Percentiles rank a stretch among this genome's conserved stretches.
phyloP scores from a whole-genome alignment of 2,797 vertebrate genomes.

The Mastacembelus armatus region DNA sequence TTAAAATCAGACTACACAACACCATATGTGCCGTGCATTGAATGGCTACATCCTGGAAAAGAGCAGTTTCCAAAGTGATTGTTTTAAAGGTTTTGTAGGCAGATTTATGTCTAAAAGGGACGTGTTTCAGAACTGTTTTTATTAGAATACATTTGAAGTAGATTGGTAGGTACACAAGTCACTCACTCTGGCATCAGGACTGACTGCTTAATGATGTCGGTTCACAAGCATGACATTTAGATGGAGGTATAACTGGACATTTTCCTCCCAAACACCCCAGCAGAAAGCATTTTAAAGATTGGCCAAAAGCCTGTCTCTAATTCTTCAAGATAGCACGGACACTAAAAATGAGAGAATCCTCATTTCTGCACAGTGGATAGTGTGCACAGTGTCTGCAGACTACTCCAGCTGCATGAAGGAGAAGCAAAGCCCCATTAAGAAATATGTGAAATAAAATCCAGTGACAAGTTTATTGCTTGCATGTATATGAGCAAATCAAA shows the following conservation, averaged over 20 bases:
- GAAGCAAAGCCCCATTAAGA: constrained; percentile 28
- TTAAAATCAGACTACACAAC: too few relatives aligned
- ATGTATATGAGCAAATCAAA: constrained; percentile 25
- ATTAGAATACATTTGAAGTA: constrained; percentile 12
- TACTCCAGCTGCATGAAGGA: constrained; percentile 2
- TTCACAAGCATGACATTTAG: constrained; percentile 4
- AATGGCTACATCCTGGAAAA: constrained; percentile 11
- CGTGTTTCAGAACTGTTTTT: constrained; percentile 24
- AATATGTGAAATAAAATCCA: constrained; percentile 40
- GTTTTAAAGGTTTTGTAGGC: constrained; percentile 10
- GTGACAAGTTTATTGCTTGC: constrained; percentile 31
- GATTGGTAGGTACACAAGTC: constrained; percentile 5
- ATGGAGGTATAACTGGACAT: constrained; percentile 21
- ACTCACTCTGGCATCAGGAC: constrained; percentile 19
- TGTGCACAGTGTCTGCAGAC: constrained; percentile 18
- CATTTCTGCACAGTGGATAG: not conserved
- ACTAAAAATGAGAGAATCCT: constrained; percentile 23
- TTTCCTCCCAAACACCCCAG: constrained; percentile 12
- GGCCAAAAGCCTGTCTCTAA: constrained; percentile 14
- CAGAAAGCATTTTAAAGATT: constrained; percentile 28
- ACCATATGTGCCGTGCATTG: too few relatives aligned
- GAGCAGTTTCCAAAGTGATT: constrained; percentile 4
- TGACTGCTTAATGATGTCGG: constrained; percentile 24
- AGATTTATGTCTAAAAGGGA: not conserved
- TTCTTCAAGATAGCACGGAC: constrained; percentile 23